Percentiles rank a stretch among this genome's conserved stretches.
Conservation (phyloP, 2,888 invertebrate genomes). For the Apotomis capreana region DNA sequence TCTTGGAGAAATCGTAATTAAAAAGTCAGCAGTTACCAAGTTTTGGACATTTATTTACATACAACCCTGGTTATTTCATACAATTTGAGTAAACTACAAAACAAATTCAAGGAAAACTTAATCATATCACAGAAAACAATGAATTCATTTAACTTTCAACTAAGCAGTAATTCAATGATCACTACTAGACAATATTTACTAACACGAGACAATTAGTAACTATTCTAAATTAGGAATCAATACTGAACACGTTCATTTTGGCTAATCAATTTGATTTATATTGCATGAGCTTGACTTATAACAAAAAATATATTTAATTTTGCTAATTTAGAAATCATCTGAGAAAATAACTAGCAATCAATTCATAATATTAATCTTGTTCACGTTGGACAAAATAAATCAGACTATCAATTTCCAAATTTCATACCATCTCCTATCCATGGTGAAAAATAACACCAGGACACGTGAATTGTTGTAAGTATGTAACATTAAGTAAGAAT, state of each 20-base stretch:
- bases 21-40: constrained; percentile 52
- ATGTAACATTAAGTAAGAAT: no score
- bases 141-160: constrained; percentile 58
- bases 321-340: constrained; percentile 9
- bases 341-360: background rate
- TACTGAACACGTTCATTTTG: constrained; percentile 70
- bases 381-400: background rate
- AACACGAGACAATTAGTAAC: constrained; percentile 44
- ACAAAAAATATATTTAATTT: constrained; percentile 44
- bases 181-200: constrained; percentile 44
- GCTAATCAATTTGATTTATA: constrained; percentile 57
- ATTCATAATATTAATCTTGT: background rate
- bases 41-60: constrained; percentile 72
- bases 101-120: constrained; percentile 64
- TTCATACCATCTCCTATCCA: no score
- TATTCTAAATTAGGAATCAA: constrained; percentile 57
- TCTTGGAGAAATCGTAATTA: background rate
- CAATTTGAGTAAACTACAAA: constrained; percentile 55
- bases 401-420: no score
- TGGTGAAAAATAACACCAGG: no score
- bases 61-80: constrained; percentile 56
- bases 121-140: constrained; percentile 77
- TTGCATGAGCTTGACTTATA: constrained; percentile 43
- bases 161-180: constrained; percentile 42
- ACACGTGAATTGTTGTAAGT: no score